These are phyloP conservation scores for Takifugu bimaculatus DNA, from an alignment of 2,113 vertebrate species.

Conservation along the genomic window DNA sequence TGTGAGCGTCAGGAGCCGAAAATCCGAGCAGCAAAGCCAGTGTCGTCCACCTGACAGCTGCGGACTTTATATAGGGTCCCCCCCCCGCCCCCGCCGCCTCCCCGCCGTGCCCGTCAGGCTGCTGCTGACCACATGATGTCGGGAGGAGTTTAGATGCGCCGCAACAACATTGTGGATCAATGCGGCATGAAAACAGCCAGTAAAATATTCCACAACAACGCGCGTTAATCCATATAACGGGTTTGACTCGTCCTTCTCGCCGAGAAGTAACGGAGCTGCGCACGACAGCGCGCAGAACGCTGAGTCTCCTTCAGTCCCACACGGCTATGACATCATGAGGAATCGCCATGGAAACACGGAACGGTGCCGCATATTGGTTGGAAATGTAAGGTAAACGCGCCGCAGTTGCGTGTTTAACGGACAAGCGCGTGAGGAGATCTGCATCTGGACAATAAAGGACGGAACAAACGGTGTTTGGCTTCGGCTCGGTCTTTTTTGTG, in stretches of 20 bases:
- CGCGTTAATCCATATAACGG: slow-evolving; percentile 1
- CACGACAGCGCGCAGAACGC: not conserved
- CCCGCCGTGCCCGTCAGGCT: slow-evolving; percentile 28
- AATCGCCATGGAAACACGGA: not conserved
- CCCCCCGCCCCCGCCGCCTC: slow-evolving; percentile 2
- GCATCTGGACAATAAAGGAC: no score
- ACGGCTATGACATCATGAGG: not conserved
- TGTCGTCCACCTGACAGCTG: slow-evolving; percentile 62
- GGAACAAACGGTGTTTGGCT: no score
- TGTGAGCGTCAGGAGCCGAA: slow-evolving; percentile 20
- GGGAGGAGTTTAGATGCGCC: slow-evolving; percentile 65
- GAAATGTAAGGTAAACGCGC: no score
- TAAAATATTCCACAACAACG: not conserved
- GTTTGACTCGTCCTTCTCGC: not conserved
- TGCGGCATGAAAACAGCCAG: not conserved
- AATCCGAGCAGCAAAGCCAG: slow-evolving; percentile 20
- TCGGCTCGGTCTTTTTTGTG: no score
- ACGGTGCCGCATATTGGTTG: no score
- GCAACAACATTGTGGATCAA: slow-evolving; percentile 50
- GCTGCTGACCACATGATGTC: slow-evolving; percentile 44
- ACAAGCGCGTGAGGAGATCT: no score
- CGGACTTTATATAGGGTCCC: slow-evolving; percentile 65
- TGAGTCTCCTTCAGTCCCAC: slow-evolving; percentile 15
- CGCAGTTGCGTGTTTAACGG: no score
- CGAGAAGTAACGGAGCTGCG: slow-evolving; percentile 11